Conservation (phyloP, 1,140 invertebrate species). For the Zophobas morio region DNA sequence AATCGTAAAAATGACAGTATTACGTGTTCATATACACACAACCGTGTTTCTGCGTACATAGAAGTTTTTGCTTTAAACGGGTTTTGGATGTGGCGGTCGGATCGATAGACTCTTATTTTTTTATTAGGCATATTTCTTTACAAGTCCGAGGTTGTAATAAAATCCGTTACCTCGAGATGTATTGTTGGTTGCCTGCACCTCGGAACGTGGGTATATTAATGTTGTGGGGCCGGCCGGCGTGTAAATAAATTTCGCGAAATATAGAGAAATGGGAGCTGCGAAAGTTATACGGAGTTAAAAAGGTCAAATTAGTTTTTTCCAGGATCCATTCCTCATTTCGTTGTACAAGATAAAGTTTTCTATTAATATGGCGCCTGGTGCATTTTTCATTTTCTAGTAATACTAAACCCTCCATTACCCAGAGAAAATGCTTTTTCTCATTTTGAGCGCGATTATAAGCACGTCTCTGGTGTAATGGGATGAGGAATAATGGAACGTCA, state of each 20-base stretch:
- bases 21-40: slow-evolving; percentile 52
- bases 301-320: slow-evolving; percentile 6
- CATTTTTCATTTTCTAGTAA: slow-evolving; percentile 42
- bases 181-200: too few relatives aligned
- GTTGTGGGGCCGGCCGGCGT: too few relatives aligned
- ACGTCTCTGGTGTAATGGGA: slow-evolving; percentile 49
- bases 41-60: slow-evolving; percentile 43
- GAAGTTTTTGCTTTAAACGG: neutral
- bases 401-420: slow-evolving; percentile 41
- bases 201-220: too few relatives aligned
- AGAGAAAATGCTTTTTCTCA: slow-evolving; percentile 48
- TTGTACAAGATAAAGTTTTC: slow-evolving; percentile 25
- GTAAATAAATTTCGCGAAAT: too few relatives aligned
- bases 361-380: slow-evolving; percentile 28
- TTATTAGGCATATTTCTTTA: too few relatives aligned
- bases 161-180: too few relatives aligned
- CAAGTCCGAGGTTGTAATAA: too few relatives aligned
- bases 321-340: slow-evolving; percentile 8
- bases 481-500: slow-evolving; percentile 49
- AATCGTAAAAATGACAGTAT: slow-evolving; percentile 59
- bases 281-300: neutral
- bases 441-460: slow-evolving; percentile 48
- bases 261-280: too few relatives aligned
- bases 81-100: too few relatives aligned
- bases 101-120: too few relatives aligned